Evolutionary conservation across 1,140 invertebrate species (phyloP).

Genomic region (Drosophila auraria): DNA sequence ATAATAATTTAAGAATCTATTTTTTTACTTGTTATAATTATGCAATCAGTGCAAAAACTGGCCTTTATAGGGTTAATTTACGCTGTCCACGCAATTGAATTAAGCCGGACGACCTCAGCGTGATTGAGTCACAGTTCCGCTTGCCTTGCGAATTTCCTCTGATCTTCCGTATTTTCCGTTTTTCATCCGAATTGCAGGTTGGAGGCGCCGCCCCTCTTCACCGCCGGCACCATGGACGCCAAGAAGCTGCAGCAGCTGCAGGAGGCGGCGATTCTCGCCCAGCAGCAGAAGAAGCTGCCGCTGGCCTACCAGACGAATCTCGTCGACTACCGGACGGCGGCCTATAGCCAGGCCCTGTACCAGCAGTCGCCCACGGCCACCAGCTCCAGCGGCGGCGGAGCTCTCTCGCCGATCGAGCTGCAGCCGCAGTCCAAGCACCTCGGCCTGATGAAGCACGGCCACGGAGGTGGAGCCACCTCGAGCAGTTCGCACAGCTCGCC

Average conservation of each 20-base stretch:
- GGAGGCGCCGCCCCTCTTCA: conserved; percentile 88
- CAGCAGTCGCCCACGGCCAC: conserved; percentile 78
- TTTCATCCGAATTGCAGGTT: conserved; percentile 86
- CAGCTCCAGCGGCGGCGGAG: conserved; percentile 66
- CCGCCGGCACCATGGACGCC: conserved; percentile 88
- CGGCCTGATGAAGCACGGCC: conserved; percentile 67
- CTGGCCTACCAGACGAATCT: conserved; percentile 76
- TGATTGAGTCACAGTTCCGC: conserved; percentile 52
- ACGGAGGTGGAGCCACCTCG: conserved; percentile 51
- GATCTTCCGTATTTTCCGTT: conserved; percentile 24
- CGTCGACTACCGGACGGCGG: conserved; percentile 78
- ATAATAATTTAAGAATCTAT: too few species aligned
- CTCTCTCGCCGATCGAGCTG: conserved; percentile 79
- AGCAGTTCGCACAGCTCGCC: conserved; percentile 80
- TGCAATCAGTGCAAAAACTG: not conserved
- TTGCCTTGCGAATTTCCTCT: conserved; percentile 6
- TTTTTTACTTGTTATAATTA: not conserved
- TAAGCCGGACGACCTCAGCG: conserved; percentile 42
- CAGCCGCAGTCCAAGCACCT: conserved; percentile 81
- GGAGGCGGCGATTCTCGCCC: conserved; percentile 64
- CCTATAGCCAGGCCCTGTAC: conserved; percentile 78
- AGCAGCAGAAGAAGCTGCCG: conserved; percentile 85
- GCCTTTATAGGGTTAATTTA: conserved; percentile 2
- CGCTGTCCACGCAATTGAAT: conserved; percentile 48
- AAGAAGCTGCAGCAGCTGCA: conserved; percentile 87